These are phyloP conservation scores for Empis livida DNA, from an alignment of 2,888 invertebrate genomes.

Conservation along the genomic window DNA sequence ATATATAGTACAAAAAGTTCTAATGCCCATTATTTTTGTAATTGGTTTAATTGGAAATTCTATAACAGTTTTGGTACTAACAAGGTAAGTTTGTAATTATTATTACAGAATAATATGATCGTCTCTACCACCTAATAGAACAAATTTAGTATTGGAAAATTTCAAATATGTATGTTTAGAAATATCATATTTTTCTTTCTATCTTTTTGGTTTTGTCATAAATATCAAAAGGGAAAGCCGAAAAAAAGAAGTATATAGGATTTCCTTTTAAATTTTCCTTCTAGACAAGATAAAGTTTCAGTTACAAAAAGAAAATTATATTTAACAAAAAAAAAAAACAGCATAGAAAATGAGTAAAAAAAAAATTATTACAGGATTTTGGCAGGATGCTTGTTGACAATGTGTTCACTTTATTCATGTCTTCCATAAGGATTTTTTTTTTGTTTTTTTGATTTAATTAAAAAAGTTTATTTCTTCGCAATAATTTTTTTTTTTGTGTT, in stretches of 20 bases:
- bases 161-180: no score
- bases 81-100: constrained; percentile 35
- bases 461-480: no score
- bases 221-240: not conserved
- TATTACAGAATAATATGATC: not conserved
- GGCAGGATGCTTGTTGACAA: no score
- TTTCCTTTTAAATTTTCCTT: not conserved
- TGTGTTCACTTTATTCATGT: constrained; percentile 1
- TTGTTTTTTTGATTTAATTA: not conserved
- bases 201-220: not conserved
- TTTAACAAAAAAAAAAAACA: no score
- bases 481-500: no score
- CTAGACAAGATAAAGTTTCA: not conserved
- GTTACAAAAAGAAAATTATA: no score
- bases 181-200: no score
- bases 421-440: constrained; percentile 3
- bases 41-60: constrained; percentile 58
- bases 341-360: no score
- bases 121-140: no score
- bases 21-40: constrained; percentile 49
- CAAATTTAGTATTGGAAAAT: no score
- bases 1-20: constrained; percentile 42
- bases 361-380: no score
- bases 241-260: not conserved
- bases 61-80: constrained; percentile 42